Evolutionary conservation across 2,113 vertebrate genomes (phyloP).

Genomic region (Dipodomys ordii): DNA sequence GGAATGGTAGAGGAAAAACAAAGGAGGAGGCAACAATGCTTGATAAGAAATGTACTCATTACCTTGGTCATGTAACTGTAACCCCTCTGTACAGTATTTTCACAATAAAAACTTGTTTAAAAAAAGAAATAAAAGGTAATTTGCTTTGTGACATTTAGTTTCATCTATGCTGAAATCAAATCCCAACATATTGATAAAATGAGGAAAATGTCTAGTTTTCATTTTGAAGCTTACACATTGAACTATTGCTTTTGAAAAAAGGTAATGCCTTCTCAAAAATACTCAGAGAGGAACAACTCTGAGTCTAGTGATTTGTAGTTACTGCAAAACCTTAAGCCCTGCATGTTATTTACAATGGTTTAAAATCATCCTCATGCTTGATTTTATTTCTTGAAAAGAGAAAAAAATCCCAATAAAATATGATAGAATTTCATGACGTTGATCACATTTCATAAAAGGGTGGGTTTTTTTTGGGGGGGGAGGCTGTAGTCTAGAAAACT

Average conservation of each 20-base stretch:
- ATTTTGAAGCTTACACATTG: background rate
- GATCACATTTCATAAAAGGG: background rate
- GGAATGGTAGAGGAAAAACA: too few relatives aligned
- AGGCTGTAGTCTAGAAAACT: background rate
- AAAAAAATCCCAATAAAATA: background rate
- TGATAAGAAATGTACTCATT: too few relatives aligned
- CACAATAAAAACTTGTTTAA: background rate
- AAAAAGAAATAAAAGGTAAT: background rate
- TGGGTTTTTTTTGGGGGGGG: background rate
- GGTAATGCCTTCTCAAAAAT: background rate
- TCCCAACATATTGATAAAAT: background rate
- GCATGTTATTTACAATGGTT: background rate
- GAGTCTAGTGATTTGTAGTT: background rate
- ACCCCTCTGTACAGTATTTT: too few relatives aligned
- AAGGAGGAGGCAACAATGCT: too few relatives aligned
- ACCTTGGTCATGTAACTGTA: too few relatives aligned
- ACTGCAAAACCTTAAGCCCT: background rate
- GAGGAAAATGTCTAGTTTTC: background rate
- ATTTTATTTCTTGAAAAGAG: slow-evolving; percentile 22
- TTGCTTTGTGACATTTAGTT: background rate
- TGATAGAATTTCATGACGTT: background rate
- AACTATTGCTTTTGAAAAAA: background rate
- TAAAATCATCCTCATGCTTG: background rate
- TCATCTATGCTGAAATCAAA: background rate
- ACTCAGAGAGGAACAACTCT: too few relatives aligned